phyloP scores from a whole-genome alignment of 2,113 vertebrate species.

The Upupa epops region DNA sequence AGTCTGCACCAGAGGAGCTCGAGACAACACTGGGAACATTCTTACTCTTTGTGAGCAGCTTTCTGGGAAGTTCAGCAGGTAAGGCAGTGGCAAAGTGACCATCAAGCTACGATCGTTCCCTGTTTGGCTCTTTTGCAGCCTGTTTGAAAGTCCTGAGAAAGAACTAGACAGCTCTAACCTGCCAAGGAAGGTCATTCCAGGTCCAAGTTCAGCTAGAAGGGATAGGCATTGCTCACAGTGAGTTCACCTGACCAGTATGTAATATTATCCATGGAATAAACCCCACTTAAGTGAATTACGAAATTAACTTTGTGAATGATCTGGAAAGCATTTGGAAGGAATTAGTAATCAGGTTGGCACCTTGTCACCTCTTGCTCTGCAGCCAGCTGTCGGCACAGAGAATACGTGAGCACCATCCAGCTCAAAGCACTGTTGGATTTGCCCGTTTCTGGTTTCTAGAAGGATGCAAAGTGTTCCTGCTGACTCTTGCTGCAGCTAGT shows the following conservation, averaged over 20 bases:
- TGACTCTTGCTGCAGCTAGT: neutral
- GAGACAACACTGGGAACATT: accelerated
- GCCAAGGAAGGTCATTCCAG: neutral
- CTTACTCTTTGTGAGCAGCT: neutral
- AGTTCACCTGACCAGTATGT: neutral
- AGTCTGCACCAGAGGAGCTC: neutral
- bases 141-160: neutral
- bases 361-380: neutral
- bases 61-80: neutral
- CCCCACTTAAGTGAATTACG: neutral
- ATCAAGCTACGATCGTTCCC: neutral
- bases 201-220: neutral
- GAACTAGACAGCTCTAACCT: neutral
- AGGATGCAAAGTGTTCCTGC: neutral
- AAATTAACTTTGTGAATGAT: neutral
- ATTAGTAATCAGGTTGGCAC: neutral
- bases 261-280: neutral
- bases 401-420: neutral
- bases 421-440: neutral
- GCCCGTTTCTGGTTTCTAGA: neutral
- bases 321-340: neutral
- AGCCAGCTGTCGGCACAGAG: neutral
- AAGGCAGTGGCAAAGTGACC: neutral
- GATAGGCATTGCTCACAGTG: accelerated
- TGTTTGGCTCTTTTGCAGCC: neutral